Conservation (phyloP, 2,888 invertebrate genomes). For the Lochmaea capreae region DNA sequence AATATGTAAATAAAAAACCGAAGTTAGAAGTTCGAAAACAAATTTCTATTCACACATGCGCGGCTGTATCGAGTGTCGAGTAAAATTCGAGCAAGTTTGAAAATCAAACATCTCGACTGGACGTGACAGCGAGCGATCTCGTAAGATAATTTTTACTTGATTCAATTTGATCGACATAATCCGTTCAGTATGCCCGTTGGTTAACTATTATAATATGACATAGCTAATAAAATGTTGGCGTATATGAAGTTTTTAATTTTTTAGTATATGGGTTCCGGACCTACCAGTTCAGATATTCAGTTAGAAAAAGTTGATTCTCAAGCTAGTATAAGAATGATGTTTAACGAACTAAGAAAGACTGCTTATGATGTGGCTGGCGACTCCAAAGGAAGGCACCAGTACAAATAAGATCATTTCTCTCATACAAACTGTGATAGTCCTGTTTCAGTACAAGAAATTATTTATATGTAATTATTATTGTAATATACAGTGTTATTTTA, state of each 20-base stretch:
- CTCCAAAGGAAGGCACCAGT: constrained; percentile 6
- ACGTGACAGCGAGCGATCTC: too few relatives aligned
- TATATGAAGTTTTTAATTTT: neutral
- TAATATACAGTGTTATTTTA: neutral
- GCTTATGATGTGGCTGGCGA: constrained; percentile 38
- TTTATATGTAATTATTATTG: constrained; percentile 6
- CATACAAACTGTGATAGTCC: constrained; percentile 9
- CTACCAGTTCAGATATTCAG: neutral
- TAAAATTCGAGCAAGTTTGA: too few relatives aligned
- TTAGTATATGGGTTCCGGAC: neutral
- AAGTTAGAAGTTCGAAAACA: too few relatives aligned
- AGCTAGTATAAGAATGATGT: constrained; percentile 43
- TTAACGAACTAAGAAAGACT: constrained; percentile 46
- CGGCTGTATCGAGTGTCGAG: too few relatives aligned
- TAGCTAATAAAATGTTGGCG: too few relatives aligned
- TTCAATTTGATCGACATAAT: too few relatives aligned
- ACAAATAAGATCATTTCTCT: constrained; percentile 1
- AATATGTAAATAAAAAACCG: too few relatives aligned
- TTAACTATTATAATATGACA: too few relatives aligned
- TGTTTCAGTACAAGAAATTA: constrained; percentile 7
- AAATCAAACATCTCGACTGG: too few relatives aligned
- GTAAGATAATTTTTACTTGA: too few relatives aligned
- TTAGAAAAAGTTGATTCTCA: constrained; percentile 41
- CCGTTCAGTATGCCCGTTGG: too few relatives aligned
- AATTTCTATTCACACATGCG: too few relatives aligned